These are phyloP conservation scores for Caranx ignobilis DNA, from an alignment of 2,113 vertebrate species.

Conservation along the genomic window DNA sequence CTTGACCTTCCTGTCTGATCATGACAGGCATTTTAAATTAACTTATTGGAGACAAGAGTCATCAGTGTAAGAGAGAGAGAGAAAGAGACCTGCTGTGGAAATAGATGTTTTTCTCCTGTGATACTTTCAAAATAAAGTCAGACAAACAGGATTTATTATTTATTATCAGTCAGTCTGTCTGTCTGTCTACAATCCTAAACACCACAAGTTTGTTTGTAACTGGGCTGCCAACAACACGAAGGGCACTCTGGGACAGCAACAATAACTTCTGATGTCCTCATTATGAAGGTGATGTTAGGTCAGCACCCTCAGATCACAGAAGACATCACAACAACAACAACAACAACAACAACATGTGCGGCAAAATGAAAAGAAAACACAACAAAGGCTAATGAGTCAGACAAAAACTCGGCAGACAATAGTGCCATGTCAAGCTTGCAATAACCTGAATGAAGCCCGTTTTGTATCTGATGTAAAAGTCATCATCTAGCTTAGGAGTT, in stretches of 20 bases:
- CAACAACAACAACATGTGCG: background rate
- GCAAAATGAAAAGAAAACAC: background rate
- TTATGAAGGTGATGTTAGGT: slow-evolving; percentile 3
- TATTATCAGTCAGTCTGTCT: background rate
- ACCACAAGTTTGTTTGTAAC: background rate
- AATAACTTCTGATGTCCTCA: slow-evolving; percentile 4
- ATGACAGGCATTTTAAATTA: slow-evolving; percentile 8
- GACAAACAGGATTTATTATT: background rate
- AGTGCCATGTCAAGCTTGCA: too few species aligned
- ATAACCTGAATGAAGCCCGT: too few species aligned
- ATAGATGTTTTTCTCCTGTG: background rate
- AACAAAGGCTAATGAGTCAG: slow-evolving; percentile 6
- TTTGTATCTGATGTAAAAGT: too few species aligned
- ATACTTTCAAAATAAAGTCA: too few species aligned
- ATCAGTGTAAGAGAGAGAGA: background rate
- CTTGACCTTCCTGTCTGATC: slow-evolving; percentile 22
- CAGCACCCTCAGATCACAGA: background rate
- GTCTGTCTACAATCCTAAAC: background rate
- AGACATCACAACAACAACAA: background rate
- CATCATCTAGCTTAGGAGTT: too few species aligned
- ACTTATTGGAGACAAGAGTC: background rate
- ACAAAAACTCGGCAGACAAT: background rate
- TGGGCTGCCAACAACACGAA: background rate
- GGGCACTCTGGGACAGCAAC: background rate
- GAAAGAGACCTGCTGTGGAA: background rate